A percentile compares a stretch with the other conserved stretches of the same genome.
Conservation (phyloP, 2,888 invertebrate species). For the Chorisops tibialis region DNA sequence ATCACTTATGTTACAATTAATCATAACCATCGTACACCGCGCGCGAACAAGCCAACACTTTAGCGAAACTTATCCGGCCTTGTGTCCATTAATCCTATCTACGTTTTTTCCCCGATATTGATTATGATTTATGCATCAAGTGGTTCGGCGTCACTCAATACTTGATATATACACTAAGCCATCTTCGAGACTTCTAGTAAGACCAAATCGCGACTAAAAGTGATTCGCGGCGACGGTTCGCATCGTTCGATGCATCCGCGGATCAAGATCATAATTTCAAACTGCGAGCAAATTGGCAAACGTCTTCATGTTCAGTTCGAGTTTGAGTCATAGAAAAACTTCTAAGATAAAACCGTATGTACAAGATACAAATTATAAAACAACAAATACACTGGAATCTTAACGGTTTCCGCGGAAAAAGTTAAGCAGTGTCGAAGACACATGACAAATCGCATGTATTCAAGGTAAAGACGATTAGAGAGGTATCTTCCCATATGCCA, state of each 20-base stretch:
- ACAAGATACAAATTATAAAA: neutral
- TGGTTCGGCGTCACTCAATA: too few relatives aligned
- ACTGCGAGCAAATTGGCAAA: constrained; percentile 9
- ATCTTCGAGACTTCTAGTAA: too few relatives aligned
- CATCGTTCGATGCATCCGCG: constrained; percentile 12
- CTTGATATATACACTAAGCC: too few relatives aligned
- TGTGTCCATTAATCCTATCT: too few relatives aligned
- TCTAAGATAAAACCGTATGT: neutral
- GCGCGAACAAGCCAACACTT: neutral
- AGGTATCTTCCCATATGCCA: neutral
- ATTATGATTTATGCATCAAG: too few relatives aligned
- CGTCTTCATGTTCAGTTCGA: constrained; percentile 2
- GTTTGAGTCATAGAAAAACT: too few relatives aligned
- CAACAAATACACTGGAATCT: neutral
- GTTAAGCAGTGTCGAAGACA: constrained; percentile 1
- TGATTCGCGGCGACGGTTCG: neutral
- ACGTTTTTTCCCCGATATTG: too few relatives aligned
- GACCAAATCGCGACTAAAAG: too few relatives aligned
- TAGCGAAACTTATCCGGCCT: too few relatives aligned
- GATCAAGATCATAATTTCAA: constrained; percentile 18
- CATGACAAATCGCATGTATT: constrained; percentile 12
- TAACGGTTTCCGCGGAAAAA: constrained; percentile 12
- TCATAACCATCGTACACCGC: constrained; percentile 30
- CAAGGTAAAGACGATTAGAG: neutral
- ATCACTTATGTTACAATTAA: constrained; percentile 33